A percentile compares a stretch with the other conserved stretches of the same genome.
Evolutionary conservation across 2,888 invertebrate species (phyloP).

Genomic region (Sylvicola cinctus): DNA sequence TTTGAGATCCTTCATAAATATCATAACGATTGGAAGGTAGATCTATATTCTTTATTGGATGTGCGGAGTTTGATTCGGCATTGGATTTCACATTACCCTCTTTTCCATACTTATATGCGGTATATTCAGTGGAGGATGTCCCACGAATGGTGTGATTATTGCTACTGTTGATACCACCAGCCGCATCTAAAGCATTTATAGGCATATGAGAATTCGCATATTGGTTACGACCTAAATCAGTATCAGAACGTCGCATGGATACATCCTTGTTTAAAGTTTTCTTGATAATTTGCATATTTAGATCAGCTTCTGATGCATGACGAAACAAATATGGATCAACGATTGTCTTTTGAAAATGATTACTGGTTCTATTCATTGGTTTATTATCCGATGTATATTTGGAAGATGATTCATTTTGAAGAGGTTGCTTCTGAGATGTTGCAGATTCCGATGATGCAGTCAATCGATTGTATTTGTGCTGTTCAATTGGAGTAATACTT

Average conservation of each 20-base stretch:
- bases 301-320: conserved; percentile 17
- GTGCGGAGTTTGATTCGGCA: too few species aligned
- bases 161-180: background rate
- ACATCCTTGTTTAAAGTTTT: conserved; percentile 15
- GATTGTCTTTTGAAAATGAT: conserved; percentile 4
- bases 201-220: conserved; percentile 4
- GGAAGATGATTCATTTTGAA: background rate
- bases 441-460: too few species aligned
- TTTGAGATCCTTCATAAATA: too few species aligned
- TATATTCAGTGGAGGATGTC: too few species aligned
- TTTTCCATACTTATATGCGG: too few species aligned
- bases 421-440: background rate
- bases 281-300: conserved; percentile 22
- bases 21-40: too few species aligned
- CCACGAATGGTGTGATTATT: background rate
- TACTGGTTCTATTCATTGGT: background rate
- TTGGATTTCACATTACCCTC: too few species aligned
- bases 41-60: too few species aligned
- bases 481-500: background rate
- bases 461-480: too few species aligned
- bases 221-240: conserved; percentile 7
- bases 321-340: conserved; percentile 5
- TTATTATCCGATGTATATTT: background rate
- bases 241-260: conserved; percentile 5
- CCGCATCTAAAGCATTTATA: background rate